Evolutionary conservation across 2,113 vertebrate species (phyloP).

Genomic region (Kryptolebias marmoratus): DNA sequence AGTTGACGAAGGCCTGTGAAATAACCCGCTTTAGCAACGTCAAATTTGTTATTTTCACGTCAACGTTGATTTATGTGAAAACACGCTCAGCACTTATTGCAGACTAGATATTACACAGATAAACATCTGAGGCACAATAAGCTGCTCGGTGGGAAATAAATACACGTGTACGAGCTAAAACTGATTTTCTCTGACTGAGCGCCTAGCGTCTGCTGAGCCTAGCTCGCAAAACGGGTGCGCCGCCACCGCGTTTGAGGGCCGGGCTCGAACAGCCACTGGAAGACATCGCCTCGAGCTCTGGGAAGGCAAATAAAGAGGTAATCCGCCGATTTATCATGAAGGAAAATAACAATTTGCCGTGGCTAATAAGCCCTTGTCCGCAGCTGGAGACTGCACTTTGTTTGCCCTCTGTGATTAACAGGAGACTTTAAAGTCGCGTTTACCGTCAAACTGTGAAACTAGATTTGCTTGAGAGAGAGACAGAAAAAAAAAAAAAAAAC

Average conservation of each 20-base stretch:
- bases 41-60: slow-evolving; percentile 5
- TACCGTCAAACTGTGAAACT: slow-evolving; percentile 57
- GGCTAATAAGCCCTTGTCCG: slow-evolving; percentile 24
- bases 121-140: neutral
- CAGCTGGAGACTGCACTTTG: slow-evolving; percentile 31
- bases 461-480: slow-evolving; percentile 42
- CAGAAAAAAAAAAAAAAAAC: slow-evolving; percentile 14
- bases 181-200: slow-evolving; percentile 4
- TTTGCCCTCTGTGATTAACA: slow-evolving; percentile 54
- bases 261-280: slow-evolving; percentile 7
- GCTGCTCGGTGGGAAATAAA: neutral
- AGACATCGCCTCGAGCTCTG: slow-evolving; percentile 21
- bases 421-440: slow-evolving; percentile 42
- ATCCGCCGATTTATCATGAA: slow-evolving; percentile 36
- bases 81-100: neutral
- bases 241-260: slow-evolving; percentile 3
- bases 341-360: slow-evolving; percentile 27
- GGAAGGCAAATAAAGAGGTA: slow-evolving; percentile 34
- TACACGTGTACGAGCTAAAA: neutral
- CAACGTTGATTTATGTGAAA: slow-evolving; percentile 6
- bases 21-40: neutral
- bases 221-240: slow-evolving; percentile 1
- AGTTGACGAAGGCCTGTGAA: slow-evolving; percentile 2
- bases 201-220: neutral
- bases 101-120: neutral